These are phyloP conservation scores for Poecilobothrus nobilitatus DNA, from an alignment of 2,888 invertebrate genomes.

Conservation along the genomic window DNA sequence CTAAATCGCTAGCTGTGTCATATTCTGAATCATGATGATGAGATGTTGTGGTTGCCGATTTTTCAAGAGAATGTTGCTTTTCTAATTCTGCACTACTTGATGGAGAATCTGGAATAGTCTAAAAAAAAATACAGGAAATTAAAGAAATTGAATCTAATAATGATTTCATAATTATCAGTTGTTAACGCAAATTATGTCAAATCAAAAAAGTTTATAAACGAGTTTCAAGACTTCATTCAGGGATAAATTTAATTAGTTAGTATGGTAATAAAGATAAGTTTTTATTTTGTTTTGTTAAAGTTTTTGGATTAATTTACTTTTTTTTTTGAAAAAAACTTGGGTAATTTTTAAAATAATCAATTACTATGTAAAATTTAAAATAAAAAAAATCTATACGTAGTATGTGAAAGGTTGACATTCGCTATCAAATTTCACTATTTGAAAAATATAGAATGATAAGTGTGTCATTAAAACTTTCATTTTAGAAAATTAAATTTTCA, in stretches of 20 bases:
- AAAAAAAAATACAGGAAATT: background rate
- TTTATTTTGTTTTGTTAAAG: too few species aligned
- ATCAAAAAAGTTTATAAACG: too few species aligned
- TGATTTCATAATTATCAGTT: too few species aligned
- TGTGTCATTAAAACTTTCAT: background rate
- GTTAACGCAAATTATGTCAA: too few species aligned
- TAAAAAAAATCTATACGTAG: background rate
- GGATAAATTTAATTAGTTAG: too few species aligned
- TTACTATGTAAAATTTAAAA: too few species aligned
- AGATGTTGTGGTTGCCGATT: conserved; percentile 40
- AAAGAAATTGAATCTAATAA: too few species aligned
- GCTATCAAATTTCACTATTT: background rate
- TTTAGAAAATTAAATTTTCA: background rate
- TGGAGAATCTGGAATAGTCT: background rate
- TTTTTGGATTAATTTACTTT: too few species aligned
- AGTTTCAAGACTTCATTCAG: too few species aligned
- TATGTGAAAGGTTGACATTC: conserved; percentile 1
- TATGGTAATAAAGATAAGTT: too few species aligned
- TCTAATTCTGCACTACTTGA: conserved; percentile 28
- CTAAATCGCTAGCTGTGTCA: conserved; percentile 44
- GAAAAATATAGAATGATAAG: background rate
- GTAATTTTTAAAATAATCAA: too few species aligned
- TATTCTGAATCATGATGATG: conserved; percentile 44
- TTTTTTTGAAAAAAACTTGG: too few species aligned
- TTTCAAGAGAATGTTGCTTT: conserved; percentile 39